Conservation (phyloP, 2,797 vertebrate genomes). For the Salmo trutta region DNA sequence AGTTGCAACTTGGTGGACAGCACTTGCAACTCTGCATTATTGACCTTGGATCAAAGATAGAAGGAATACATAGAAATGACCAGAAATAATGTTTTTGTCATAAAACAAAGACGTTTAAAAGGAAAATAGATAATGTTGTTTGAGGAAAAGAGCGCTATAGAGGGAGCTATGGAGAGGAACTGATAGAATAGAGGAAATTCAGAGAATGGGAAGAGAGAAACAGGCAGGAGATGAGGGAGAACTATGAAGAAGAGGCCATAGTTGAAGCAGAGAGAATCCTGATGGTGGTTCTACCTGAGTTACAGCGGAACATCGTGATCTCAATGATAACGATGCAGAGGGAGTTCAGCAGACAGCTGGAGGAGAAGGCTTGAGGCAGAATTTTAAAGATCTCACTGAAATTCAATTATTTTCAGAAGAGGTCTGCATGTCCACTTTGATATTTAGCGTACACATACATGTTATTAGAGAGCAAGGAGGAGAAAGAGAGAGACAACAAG, state of each 20-base stretch:
- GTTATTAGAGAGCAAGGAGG: no score
- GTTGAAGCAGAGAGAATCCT: not conserved
- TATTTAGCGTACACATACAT: no score
- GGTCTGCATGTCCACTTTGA: no score
- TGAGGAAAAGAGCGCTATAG: not conserved
- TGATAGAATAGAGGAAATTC: not conserved
- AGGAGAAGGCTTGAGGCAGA: constrained; percentile 21
- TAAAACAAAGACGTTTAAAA: no score
- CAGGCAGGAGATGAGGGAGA: not conserved
- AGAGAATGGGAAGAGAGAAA: not conserved
- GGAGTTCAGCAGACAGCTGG: constrained; percentile 41
- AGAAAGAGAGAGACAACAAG: no score
- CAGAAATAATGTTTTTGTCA: no score
- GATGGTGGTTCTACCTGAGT: not conserved
- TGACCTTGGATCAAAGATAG: no score
- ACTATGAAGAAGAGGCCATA: not conserved
- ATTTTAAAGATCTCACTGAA: not conserved
- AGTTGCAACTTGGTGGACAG: no score
- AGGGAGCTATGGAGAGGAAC: not conserved
- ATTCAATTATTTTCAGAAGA: no score
- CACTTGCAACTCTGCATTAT: no score
- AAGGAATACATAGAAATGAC: no score
- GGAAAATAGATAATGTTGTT: no score
- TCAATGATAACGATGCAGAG: constrained; percentile 32
- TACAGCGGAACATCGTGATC: constrained; percentile 26